These are phyloP conservation scores for Cosmorhoe ocellata DNA, from an alignment of 2,888 invertebrate species.

Conservation along the genomic window DNA sequence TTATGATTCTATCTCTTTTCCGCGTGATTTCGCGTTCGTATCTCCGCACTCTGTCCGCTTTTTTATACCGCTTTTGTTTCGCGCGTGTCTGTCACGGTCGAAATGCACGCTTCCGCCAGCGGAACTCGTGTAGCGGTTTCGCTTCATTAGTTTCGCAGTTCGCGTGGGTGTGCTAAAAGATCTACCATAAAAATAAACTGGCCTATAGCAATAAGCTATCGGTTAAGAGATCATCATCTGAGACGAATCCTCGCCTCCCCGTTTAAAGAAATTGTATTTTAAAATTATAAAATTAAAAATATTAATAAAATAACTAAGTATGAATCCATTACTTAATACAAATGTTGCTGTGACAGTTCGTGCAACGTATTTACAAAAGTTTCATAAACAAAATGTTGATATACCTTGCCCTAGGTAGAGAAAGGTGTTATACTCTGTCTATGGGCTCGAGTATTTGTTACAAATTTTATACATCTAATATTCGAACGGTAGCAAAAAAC, in stretches of 20 bases:
- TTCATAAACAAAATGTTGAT: not conserved
- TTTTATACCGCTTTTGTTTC: too few species aligned
- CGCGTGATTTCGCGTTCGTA: too few species aligned
- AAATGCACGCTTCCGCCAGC: too few species aligned
- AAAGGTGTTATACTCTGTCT: too few species aligned
- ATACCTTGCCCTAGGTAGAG: too few species aligned
- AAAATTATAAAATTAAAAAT: constrained; percentile 27
- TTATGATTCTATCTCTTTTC: too few species aligned
- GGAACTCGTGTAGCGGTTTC: too few species aligned
- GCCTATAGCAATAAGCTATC: constrained; percentile 43
- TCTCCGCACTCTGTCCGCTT: too few species aligned
- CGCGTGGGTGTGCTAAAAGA: constrained; percentile 18
- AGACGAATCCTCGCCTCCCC: constrained; percentile 41
- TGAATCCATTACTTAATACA: constrained; percentile 32
- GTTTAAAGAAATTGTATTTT: constrained; percentile 31
- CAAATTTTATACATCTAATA: constrained; percentile 23
- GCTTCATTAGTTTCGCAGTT: too few species aligned
- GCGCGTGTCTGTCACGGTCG: too few species aligned
- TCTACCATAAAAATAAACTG: constrained; percentile 26
- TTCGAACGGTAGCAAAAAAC: constrained; percentile 20
- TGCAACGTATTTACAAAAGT: constrained; percentile 13
- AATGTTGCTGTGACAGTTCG: constrained; percentile 16
- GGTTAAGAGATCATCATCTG: constrained; percentile 52
- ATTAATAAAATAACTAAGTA: constrained; percentile 30
- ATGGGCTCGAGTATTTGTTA: constrained; percentile 4